These are phyloP conservation scores for Xanthorhoe spadicearia DNA, from an alignment of 2,888 invertebrate species.

Conservation along the genomic window DNA sequence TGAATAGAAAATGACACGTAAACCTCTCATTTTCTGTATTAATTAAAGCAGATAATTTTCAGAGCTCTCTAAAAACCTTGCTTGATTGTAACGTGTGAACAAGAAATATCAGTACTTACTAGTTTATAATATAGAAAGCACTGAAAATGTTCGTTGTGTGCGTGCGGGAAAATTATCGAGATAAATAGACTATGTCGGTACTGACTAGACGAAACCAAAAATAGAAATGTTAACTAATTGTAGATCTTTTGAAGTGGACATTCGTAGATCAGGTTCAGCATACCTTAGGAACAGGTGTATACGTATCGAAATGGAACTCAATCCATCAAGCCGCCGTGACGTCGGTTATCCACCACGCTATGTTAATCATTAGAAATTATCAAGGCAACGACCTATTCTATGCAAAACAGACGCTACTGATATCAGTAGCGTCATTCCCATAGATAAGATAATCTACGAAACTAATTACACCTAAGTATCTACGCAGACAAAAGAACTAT, in stretches of 20 bases:
- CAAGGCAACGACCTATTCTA: conserved; percentile 62
- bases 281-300: background rate
- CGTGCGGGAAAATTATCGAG: too few relatives aligned
- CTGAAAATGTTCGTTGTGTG: background rate
- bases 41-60: background rate
- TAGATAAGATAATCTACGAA: conserved; percentile 59
- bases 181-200: too few relatives aligned
- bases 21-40: conserved; percentile 16
- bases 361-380: conserved; percentile 58
- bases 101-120: background rate
- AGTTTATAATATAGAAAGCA: background rate
- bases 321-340: conserved; percentile 28
- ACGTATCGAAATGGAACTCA: conserved; percentile 12
- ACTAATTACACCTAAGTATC: conserved; percentile 37
- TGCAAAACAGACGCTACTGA: conserved; percentile 58
- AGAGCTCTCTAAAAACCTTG: background rate
- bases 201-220: too few relatives aligned
- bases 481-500: conserved; percentile 37
- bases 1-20: conserved; percentile 26
- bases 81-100: background rate
- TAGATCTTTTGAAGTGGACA: background rate
- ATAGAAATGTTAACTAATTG: too few relatives aligned
- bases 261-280: background rate
- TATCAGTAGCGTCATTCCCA: conserved; percentile 59
- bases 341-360: conserved; percentile 35